Evolutionary conservation across 2,797 vertebrate genomes (phyloP), one percentile per base, ranked within the genome.

Genomic region (Antennarius maculatus): DNA sequence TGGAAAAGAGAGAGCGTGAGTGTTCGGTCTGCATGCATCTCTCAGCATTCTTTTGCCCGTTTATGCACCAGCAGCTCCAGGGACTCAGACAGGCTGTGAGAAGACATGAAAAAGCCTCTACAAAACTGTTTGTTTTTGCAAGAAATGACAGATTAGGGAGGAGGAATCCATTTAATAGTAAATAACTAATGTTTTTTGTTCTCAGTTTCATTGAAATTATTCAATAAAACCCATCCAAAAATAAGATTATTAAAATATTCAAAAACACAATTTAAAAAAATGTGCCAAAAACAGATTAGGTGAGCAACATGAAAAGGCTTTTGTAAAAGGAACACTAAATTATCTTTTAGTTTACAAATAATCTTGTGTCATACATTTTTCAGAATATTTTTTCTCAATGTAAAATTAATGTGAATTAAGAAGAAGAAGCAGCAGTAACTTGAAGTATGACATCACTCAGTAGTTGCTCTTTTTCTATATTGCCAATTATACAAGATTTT

Each of bases 91-190:
- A 80, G 77, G 65, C 82, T 71, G 76, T 60, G 64, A 61, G 70
- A 82, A 81, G 74, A 85, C 61, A 76, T 76, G 78, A 87, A 86
- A 80, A 80, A 76, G 69, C 72, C 75, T 82, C 68, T 41, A 85
- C 81, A 86, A 82, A 91, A 89, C 80, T 71, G 77, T 86, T 89
- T 88, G 69, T 86, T 89, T 91, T 80, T 69, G 66, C 55, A 43
- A 60, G 72, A 61, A 81, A 66, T 74, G 59, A 73, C 71, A 63
- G 72, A 82, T 62, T 15, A 18, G 51, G 74, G 49, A 68, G 49
- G 69, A 77, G 69, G 73, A 77, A 88, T 73, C 50, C 31, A 17
- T 47, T 84, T 85, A 73, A 83, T 84, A 74, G 81, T 76, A 76
- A 80, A 84, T 66, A 15, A 66, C 64, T 17, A 15, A 3, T 7